Evolutionary conservation across 1,140 invertebrate species (phyloP), one percentile per base, ranked within the genome.

Genomic region (Neotoxoptera formosana): DNA sequence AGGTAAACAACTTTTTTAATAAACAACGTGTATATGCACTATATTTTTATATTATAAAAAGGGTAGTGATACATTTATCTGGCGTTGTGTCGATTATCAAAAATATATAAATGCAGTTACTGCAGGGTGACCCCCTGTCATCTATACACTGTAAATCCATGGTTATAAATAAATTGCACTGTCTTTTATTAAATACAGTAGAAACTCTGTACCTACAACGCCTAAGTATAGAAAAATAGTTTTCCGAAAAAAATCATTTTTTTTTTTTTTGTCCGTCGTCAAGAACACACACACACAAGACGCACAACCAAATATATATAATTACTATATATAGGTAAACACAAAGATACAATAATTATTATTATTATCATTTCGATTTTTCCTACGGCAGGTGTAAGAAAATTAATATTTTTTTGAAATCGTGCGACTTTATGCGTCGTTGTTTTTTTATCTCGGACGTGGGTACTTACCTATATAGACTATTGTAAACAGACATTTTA

Each of bases 361-460:
- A 41, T 41, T 4, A 36, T 84, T 84, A 84, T 84, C 11, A 30
- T 41, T 84, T 83, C 21, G 34, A 83, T 87, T 87, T 88, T 88
- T 47, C 45, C 23, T 88, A n/a, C n/a, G 17, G 45, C 8, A 88
- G 17, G 30, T 34, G 25, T 48, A 48, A 51, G 36, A 41, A 41
- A 88, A 51, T 6, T 14, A 34, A 51, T 88, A 88, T 88, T 88
- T 88, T 88, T 67, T 51, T 34, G 87, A 88, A 88, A 88, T 23
- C 87, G n/a, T 53, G 87, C 0, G 87, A 88, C 87, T 88, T n/a
- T n/a, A 25, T 84, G 23, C 41, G 41, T 41, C 2, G 25, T 84
- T 87, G 20, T 87, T 48, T 83, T 30, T 34, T 47, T 88, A 51
- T 88, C 86, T 88, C 34, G 25, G 9, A 34, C 47, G 17, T 8